Evolutionary conservation across 2,888 invertebrate genomes (phyloP).

Genomic region (Bombylius major): DNA sequence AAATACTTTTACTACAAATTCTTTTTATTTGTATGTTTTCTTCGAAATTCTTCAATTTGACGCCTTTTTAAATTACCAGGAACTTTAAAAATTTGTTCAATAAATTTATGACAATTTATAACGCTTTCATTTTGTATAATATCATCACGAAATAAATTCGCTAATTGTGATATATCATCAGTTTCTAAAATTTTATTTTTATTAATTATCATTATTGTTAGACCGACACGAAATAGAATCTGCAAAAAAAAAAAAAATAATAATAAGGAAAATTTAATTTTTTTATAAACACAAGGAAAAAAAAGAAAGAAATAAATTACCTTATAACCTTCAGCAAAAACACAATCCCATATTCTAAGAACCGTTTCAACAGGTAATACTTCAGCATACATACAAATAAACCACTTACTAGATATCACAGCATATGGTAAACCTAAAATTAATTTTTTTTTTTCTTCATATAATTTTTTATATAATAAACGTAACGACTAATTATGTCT

Average conservation of each 20-base stretch:
- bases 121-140: constrained; percentile 68
- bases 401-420: constrained; percentile 89
- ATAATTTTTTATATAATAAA: too few species aligned
- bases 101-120: constrained; percentile 77
- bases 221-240: constrained; percentile 77
- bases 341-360: constrained; percentile 87
- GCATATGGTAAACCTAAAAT: constrained; percentile 70
- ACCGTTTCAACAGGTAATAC: constrained; percentile 91
- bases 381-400: constrained; percentile 87
- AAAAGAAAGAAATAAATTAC: constrained; percentile 13
- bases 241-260: constrained; percentile 12
- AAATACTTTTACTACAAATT: neutral
- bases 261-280: neutral
- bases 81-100: constrained; percentile 74
- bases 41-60: constrained; percentile 30
- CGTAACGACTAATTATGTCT: too few species aligned
- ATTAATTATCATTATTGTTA: constrained; percentile 69
- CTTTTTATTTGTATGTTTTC: constrained; percentile 22
- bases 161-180: constrained; percentile 67
- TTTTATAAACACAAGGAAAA: neutral
- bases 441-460: neutral
- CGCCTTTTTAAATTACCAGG: constrained; percentile 54
- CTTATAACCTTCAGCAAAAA: constrained; percentile 89
- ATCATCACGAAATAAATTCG: constrained; percentile 62
- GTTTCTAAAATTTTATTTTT: constrained; percentile 58